Evolutionary conservation across 2,888 invertebrate species (phyloP).

Genomic region (Eucriotettix oculatus): DNA sequence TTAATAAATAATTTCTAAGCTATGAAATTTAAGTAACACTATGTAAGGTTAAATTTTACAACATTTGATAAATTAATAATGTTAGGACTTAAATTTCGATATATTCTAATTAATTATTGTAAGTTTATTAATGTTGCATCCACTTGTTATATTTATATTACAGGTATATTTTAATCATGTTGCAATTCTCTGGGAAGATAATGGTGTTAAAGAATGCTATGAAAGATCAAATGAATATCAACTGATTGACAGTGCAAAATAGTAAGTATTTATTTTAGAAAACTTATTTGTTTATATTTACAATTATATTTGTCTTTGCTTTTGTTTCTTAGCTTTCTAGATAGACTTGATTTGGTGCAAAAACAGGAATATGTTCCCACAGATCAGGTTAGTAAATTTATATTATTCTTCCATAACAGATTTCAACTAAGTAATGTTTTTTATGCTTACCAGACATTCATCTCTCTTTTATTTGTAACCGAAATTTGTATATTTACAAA

Average conservation of each 20-base stretch:
- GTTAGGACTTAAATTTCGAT: too few relatives aligned
- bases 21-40: too few relatives aligned
- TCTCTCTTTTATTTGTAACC: too few relatives aligned
- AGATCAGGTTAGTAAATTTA: conserved; percentile 27
- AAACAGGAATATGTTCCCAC: conserved; percentile 48
- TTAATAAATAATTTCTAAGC: too few relatives aligned
- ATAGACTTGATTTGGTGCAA: conserved; percentile 47
- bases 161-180: conserved; percentile 60
- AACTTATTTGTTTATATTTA: conserved; percentile 1
- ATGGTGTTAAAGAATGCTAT: conserved; percentile 51
- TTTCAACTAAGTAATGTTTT: too few relatives aligned
- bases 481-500: too few relatives aligned
- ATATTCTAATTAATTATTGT: too few relatives aligned
- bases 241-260: conserved; percentile 64
- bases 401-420: too few relatives aligned
- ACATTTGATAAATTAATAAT: too few relatives aligned
- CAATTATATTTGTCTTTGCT: not conserved
- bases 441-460: too few relatives aligned
- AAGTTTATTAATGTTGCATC: too few relatives aligned
- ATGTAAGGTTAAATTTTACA: too few relatives aligned
- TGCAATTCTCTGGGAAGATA: conserved; percentile 48
- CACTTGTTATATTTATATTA: conserved; percentile 15
- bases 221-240: conserved; percentile 59
- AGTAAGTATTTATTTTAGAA: conserved; percentile 38
- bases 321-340: conserved; percentile 45